These are phyloP conservation scores for Anagyrus pseudococci DNA, from an alignment of 2,888 invertebrate genomes.

Conservation along the genomic window DNA sequence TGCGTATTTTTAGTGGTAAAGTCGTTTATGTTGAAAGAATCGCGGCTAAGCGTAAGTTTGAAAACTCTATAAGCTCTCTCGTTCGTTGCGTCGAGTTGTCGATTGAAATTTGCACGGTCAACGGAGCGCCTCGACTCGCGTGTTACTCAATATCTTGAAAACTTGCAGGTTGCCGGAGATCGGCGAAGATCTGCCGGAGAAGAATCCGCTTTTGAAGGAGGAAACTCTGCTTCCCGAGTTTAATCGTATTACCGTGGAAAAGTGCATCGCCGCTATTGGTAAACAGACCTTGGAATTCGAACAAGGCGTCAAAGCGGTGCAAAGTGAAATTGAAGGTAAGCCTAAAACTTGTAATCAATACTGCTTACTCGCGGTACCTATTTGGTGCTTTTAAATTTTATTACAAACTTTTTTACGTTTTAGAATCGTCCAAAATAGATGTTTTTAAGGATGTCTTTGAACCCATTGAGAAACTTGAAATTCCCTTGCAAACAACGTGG, in stretches of 20 bases:
- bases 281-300: constrained; percentile 85
- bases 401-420: constrained; percentile 16
- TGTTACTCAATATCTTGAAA: not conserved
- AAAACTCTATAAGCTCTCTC: too few species aligned
- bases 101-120: too few species aligned
- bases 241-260: constrained; percentile 79
- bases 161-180: constrained; percentile 77
- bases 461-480: constrained; percentile 76
- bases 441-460: constrained; percentile 74
- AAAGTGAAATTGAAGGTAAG: constrained; percentile 65
- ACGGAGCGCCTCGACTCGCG: too few species aligned
- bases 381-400: too few species aligned
- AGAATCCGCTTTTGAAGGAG: constrained; percentile 76
- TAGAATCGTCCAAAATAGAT: constrained; percentile 57
- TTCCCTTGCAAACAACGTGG: constrained; percentile 84
- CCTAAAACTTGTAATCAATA: constrained; percentile 5
- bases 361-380: not conserved
- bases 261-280: constrained; percentile 84
- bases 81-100: too few species aligned
- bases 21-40: too few species aligned
- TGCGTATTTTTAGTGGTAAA: too few species aligned
- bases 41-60: too few species aligned
- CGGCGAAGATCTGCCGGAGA: constrained; percentile 80
- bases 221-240: constrained; percentile 79
- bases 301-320: constrained; percentile 74